phyloP scores from a whole-genome alignment of 2,888 invertebrate species.

The Hofmannophila pseudospretella region DNA sequence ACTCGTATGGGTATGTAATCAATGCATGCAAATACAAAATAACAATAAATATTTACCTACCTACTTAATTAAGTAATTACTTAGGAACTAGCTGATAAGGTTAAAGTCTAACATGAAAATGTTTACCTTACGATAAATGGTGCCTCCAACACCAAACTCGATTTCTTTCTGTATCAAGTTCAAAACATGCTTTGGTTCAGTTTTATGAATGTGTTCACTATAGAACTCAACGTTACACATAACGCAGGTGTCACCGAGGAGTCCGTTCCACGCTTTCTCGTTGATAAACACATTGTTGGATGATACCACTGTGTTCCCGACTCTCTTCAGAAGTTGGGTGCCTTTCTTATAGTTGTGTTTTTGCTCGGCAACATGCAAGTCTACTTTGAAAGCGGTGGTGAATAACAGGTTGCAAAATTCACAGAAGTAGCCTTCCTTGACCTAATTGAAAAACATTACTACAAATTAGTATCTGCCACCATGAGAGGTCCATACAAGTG shows the following conservation, averaged over 20 bases:
- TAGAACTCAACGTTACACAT: slow-evolving; percentile 42
- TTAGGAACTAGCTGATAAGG: too few relatives aligned
- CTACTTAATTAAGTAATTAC: too few relatives aligned
- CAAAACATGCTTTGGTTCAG: slow-evolving; percentile 28
- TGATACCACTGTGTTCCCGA: slow-evolving; percentile 19
- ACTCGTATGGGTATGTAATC: too few relatives aligned
- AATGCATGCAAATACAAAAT: too few relatives aligned
- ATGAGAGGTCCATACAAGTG: too few relatives aligned
- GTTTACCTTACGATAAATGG: slow-evolving; percentile 41
- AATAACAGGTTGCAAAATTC: slow-evolving; percentile 37
- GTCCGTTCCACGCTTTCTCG: slow-evolving; percentile 40
- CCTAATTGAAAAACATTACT: slow-evolving; percentile 34
- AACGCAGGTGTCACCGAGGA: slow-evolving; percentile 34
- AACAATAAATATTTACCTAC: too few relatives aligned
- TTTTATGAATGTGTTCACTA: slow-evolving; percentile 28
- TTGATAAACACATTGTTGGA: slow-evolving; percentile 24
- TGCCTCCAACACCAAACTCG: slow-evolving; percentile 23
- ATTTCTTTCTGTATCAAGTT: slow-evolving; percentile 37
- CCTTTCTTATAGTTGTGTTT: slow-evolving; percentile 23
- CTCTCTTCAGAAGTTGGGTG: slow-evolving; percentile 16
- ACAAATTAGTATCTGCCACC: too few relatives aligned
- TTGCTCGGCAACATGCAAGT: slow-evolving; percentile 25
- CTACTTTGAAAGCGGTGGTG: slow-evolving; percentile 24
- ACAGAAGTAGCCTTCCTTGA: slow-evolving; percentile 39
- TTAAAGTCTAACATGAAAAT: too few relatives aligned